phyloP scores from a whole-genome alignment of 2,113 vertebrate genomes.

The Gnathochromis pfefferi region DNA sequence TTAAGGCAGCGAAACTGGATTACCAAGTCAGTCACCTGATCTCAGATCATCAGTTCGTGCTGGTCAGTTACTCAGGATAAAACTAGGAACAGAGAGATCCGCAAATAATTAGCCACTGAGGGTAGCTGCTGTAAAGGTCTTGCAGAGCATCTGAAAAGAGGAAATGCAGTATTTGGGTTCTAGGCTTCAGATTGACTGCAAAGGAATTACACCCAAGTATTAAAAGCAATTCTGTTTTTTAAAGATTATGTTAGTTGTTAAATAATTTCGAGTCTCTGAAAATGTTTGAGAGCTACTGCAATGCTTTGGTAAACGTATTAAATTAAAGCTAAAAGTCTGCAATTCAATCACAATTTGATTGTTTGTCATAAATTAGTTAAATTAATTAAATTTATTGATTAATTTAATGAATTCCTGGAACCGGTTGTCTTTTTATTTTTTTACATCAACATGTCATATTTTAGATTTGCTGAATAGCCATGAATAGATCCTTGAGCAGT shows the following conservation, averaged over 20 bases:
- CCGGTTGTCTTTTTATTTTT: background rate
- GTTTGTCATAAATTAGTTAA: background rate
- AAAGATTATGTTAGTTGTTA: background rate
- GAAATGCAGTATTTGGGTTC: background rate
- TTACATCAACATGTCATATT: background rate
- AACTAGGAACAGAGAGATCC: background rate
- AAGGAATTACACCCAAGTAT: background rate
- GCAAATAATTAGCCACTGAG: background rate
- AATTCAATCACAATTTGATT: background rate
- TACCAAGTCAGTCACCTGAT: background rate
- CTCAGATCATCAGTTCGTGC: background rate
- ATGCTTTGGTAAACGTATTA: background rate
- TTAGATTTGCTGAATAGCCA: background rate
- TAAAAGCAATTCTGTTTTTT: background rate
- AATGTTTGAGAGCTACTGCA: background rate
- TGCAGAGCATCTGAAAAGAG: background rate
- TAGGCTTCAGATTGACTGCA: accelerated
- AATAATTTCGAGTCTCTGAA: background rate
- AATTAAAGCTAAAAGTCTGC: background rate
- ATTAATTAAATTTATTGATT: background rate
- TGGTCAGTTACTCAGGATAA: background rate
- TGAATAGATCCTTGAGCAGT: background rate
- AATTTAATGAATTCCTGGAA: background rate
- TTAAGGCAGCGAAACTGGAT: background rate
- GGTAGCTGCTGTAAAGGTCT: background rate